These are phyloP conservation scores for Diaperis boleti DNA, from an alignment of 2,888 invertebrate genomes.

Conservation along the genomic window DNA sequence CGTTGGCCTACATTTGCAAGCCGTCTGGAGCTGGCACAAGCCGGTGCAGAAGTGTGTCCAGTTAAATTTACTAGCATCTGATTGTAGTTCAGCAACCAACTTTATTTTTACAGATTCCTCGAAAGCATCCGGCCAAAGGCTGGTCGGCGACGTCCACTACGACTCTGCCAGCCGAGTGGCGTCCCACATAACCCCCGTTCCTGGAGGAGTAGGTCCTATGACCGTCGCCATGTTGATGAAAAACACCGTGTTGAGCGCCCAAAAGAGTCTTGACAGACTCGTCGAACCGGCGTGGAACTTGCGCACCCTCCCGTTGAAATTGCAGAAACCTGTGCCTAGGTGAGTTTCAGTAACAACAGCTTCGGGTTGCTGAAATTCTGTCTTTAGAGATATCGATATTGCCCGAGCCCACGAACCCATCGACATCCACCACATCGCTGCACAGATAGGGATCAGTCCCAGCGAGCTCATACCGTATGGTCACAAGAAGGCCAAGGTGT, in stretches of 20 bases:
- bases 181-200: conserved; percentile 93
- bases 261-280: conserved; percentile 71
- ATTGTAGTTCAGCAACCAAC: too few relatives aligned
- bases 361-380: too few relatives aligned
- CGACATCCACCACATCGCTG: conserved; percentile 79
- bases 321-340: conserved; percentile 86
- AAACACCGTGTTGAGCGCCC: conserved; percentile 91
- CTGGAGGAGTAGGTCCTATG: conserved; percentile 99
- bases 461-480: conserved; percentile 93
- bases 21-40: too few relatives aligned
- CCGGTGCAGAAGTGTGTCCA: too few relatives aligned
- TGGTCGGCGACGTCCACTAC: conserved; percentile 97
- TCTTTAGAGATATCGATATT: conserved; percentile 85
- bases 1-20: too few relatives aligned
- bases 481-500: conserved; percentile 93
- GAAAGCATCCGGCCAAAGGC: conserved; percentile 82
- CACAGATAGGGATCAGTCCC: conserved; percentile 85
- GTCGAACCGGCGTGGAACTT: conserved; percentile 79
- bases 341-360: conserved; percentile 58
- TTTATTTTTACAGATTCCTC: too few relatives aligned
- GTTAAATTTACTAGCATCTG: too few relatives aligned
- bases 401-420: conserved; percentile 91
- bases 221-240: conserved; percentile 98
- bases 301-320: conserved; percentile 74
- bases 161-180: conserved; percentile 84